Evolutionary conservation across 1,140 invertebrate species (phyloP).

Genomic region (Potamilus streckersoni): DNA sequence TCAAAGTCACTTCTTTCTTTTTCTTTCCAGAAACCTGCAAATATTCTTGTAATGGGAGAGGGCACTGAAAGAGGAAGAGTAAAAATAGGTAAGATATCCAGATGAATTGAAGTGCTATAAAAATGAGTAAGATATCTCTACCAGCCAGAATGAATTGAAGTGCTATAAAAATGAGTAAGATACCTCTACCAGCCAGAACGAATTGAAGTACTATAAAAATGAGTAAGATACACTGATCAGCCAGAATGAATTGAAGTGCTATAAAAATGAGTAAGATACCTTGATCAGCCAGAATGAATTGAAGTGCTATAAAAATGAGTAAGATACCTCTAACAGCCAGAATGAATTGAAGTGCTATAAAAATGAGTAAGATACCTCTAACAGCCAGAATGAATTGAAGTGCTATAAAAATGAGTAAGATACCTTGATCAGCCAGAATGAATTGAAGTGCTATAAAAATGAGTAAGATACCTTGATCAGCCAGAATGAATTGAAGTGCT

Average conservation of each 20-base stretch:
- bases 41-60: conserved; percentile 99
- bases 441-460: neutral
- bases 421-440: too few species aligned
- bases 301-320: neutral
- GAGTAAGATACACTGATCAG: conserved; percentile 7
- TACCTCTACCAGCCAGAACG: too few species aligned
- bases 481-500: too few species aligned
- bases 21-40: conserved; percentile 90
- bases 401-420: conserved; percentile 6
- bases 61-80: conserved; percentile 96
- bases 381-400: neutral
- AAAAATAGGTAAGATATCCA: conserved; percentile 80
- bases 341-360: neutral
- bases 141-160: neutral
- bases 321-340: conserved; percentile 2
- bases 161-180: conserved; percentile 9
- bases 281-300: neutral
- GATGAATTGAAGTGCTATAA: neutral
- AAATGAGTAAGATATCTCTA: conserved; percentile 9
- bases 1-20: neutral
- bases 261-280: conserved; percentile 5
- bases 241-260: neutral
- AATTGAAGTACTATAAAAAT: neutral
- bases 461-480: conserved; percentile 11
- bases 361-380: conserved; percentile 11